Percentiles rank a stretch among this genome's conserved stretches.
Conservation (phyloP, 2,888 invertebrate species). For the Lithophane semibrunnea region DNA sequence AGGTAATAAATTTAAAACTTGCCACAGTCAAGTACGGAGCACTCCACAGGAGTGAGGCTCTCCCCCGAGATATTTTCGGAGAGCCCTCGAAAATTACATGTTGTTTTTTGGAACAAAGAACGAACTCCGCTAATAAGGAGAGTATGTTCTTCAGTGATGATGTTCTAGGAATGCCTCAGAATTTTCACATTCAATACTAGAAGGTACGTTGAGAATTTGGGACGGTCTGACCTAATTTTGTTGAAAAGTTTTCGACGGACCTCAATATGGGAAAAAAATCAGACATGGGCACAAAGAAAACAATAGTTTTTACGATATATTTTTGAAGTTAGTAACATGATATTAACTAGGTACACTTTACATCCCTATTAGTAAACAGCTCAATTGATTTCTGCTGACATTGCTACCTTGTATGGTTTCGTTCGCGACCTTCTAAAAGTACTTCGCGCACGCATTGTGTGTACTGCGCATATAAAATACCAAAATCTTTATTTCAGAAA, state of each 20-base stretch:
- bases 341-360: slow-evolving; percentile 32
- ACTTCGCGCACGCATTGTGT: slow-evolving; percentile 60
- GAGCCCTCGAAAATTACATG: slow-evolving; percentile 54
- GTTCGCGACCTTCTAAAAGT: slow-evolving; percentile 71
- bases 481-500: slow-evolving; percentile 31
- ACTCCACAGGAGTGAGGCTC: slow-evolving; percentile 56
- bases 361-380: slow-evolving; percentile 56
- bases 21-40: slow-evolving; percentile 51
- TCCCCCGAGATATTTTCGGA: slow-evolving; percentile 53
- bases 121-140: slow-evolving; percentile 32
- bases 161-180: slow-evolving; percentile 4
- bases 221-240: slow-evolving; percentile 25
- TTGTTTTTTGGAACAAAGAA: slow-evolving; percentile 51
- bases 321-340: background rate
- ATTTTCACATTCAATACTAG: slow-evolving; percentile 11
- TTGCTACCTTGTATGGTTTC: slow-evolving; percentile 77
- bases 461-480: slow-evolving; percentile 53
- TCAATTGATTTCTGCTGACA: slow-evolving; percentile 77
- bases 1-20: slow-evolving; percentile 65
- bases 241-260: slow-evolving; percentile 6
- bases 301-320: background rate
- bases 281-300: background rate
- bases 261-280: slow-evolving; percentile 7
- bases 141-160: slow-evolving; percentile 26
- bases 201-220: slow-evolving; percentile 24